Conservation (phyloP, 2,113 vertebrate genomes). For the Platysternon megacephalum region DNA sequence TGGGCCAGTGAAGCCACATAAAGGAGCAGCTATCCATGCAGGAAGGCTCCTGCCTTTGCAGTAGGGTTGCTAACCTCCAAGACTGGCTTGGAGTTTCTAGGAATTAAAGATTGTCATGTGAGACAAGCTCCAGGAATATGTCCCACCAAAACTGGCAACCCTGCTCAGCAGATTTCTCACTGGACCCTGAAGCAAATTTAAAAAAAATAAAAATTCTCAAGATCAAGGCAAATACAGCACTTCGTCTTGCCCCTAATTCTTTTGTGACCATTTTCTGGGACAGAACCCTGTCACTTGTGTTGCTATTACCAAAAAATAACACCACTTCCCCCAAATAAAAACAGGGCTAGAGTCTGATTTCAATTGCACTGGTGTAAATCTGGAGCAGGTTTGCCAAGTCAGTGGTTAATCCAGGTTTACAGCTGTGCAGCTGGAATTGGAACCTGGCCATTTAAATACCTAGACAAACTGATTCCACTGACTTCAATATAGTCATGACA, state of each 20-base stretch:
- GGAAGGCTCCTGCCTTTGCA: not conserved
- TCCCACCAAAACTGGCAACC: not conserved
- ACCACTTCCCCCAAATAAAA: not conserved
- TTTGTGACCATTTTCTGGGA: not conserved
- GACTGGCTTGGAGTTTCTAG: not conserved
- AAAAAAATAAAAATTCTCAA: too few relatives aligned
- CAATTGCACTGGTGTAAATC: too few relatives aligned
- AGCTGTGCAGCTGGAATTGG: not conserved
- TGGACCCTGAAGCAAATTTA: not conserved
- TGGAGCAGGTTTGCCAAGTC: not conserved
- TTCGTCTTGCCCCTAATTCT: not conserved
- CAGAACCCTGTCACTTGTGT: not conserved
- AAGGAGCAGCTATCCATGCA: not conserved
- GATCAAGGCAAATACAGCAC: not conserved
- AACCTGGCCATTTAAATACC: not conserved
- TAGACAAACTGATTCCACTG: too few relatives aligned
- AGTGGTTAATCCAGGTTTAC: not conserved
- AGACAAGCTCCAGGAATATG: not conserved
- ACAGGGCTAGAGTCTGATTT: not conserved
- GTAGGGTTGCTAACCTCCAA: not conserved
- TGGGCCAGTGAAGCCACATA: not conserved
- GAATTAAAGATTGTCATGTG: not conserved
- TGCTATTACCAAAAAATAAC: not conserved
- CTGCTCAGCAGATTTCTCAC: not conserved
- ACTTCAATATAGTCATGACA: not conserved